Evolutionary conservation across 2,797 vertebrate genomes (phyloP), one percentile per base, ranked within the genome.

Genomic region (Craterocephalus amniculus): DNA sequence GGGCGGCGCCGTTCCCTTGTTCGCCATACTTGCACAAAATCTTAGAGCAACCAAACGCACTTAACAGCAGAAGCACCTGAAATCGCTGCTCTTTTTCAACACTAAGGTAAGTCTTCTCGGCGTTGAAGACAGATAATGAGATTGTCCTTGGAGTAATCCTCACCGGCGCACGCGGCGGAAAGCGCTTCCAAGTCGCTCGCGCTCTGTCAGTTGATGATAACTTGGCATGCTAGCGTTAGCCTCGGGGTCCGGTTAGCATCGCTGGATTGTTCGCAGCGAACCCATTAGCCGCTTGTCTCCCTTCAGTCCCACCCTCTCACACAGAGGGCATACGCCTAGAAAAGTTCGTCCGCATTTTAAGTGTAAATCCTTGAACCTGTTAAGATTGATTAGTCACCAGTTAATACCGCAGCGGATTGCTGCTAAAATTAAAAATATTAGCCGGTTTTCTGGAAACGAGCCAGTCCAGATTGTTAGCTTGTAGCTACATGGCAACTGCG

Each of bases 1-100:
- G 90, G 84, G 89, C 89, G 91, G 91, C 85, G 86, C 89, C 86
- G 87, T 78, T 83, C 85, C 79, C 61, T 88, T 89, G 76, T 91
- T 91, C 92, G 93, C 93, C 93, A 93, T 93, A 92, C 70, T 91
- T 68, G 58, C 74, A 79, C 54, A 26, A 54, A 74, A 83, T 81
- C 76, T 69, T 83, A 36, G 76, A 83, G 83, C 77, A 45, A 27
- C n/a, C 75, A 26, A 54, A 85, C 87, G 72, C 85, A 84, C 77
- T 67, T 58, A 70, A 74, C 36, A n/a, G 71, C 76, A 68, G 31
- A 76, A 83, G 72, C 83, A 64, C 84, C 89, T 79, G 84, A 60
- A 81, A 84, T 56, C 80, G 70, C 77, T 12, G n/a, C 85, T 57
- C 72, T 85, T 63, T 76, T 58, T 62, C 12, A 48, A 70, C 34